phyloP scores from a whole-genome alignment of 2,888 invertebrate species.

The Oscheius sp. region DNA sequence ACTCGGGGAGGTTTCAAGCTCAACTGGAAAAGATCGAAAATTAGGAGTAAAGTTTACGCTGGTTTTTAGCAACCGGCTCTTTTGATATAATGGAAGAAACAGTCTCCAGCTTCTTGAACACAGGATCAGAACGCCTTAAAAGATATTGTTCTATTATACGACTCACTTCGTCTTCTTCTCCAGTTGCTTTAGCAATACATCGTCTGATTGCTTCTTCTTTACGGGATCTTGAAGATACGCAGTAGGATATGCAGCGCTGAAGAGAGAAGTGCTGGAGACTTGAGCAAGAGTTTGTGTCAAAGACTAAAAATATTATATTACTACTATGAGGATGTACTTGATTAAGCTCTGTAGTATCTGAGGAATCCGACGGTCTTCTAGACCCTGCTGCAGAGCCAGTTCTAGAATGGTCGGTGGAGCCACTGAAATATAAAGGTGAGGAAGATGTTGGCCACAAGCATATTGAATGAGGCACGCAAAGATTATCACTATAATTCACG shows the following conservation, averaged over 20 bases:
- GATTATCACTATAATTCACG: conserved; percentile 14
- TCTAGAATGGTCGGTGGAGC: conserved; percentile 11
- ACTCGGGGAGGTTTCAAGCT: background rate
- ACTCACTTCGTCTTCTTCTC: background rate
- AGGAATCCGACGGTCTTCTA: conserved; percentile 1
- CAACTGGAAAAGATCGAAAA: background rate
- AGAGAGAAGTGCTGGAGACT: background rate
- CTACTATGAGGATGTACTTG: background rate
- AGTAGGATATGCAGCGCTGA: conserved; percentile 3
- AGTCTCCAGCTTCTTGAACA: background rate
- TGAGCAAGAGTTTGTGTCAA: conserved; percentile 11
- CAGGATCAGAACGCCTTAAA: background rate
- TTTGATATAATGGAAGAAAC: background rate
- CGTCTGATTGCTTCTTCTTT: background rate
- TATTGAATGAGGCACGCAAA: conserved; percentile 16
- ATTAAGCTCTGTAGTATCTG: conserved; percentile 12
- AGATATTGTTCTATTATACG: background rate
- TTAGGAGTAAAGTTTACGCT: background rate
- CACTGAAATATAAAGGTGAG: conserved; percentile 15
- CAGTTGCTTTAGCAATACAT: background rate
- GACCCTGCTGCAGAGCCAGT: conserved; percentile 2
- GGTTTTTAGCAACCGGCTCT: conserved; percentile 1
- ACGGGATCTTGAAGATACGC: background rate
- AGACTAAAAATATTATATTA: background rate
- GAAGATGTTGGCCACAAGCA: conserved; percentile 15